Evolutionary conservation across 2,888 invertebrate genomes (phyloP).

Genomic region (Pterostichus madidus): DNA sequence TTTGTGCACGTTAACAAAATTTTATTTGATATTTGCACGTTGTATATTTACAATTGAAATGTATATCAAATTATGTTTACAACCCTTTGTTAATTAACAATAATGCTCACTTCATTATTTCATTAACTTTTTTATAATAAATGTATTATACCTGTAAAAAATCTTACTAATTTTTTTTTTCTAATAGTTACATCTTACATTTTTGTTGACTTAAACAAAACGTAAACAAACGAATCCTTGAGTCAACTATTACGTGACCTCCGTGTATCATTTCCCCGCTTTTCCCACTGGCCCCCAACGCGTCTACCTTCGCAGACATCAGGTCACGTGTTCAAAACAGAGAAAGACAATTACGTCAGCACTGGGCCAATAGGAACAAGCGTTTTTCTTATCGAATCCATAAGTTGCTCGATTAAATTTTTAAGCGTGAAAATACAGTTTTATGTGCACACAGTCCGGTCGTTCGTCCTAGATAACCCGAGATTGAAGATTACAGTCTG

Average conservation of each 20-base stretch:
- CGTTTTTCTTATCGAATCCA: constrained; percentile 49
- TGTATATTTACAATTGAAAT: constrained; percentile 49
- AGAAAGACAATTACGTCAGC: constrained; percentile 8
- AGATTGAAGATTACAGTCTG: constrained; percentile 29
- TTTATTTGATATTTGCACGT: constrained; percentile 57
- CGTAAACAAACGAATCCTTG: constrained; percentile 49
- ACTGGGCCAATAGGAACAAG: constrained; percentile 45
- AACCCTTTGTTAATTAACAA: constrained; percentile 50
- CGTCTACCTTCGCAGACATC: constrained; percentile 3
- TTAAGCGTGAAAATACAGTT: constrained; percentile 26
- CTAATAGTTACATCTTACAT: neutral
- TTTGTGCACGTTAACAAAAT: constrained; percentile 39
- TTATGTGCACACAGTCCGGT: constrained; percentile 40
- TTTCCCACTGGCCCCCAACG: neutral
- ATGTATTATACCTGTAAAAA: constrained; percentile 64
- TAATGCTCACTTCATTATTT: constrained; percentile 56
- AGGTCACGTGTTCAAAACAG: constrained; percentile 36
- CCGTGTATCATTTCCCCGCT: constrained; percentile 23
- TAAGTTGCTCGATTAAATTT: constrained; percentile 37
- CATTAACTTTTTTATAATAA: constrained; percentile 62
- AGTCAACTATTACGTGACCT: constrained; percentile 41
- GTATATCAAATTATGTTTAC: constrained; percentile 50
- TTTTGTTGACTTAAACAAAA: neutral
- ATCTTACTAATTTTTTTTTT: constrained; percentile 11
- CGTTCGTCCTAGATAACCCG: constrained; percentile 55